Conservation (phyloP, 2,113 vertebrate species). For the Sus scrofa region DNA sequence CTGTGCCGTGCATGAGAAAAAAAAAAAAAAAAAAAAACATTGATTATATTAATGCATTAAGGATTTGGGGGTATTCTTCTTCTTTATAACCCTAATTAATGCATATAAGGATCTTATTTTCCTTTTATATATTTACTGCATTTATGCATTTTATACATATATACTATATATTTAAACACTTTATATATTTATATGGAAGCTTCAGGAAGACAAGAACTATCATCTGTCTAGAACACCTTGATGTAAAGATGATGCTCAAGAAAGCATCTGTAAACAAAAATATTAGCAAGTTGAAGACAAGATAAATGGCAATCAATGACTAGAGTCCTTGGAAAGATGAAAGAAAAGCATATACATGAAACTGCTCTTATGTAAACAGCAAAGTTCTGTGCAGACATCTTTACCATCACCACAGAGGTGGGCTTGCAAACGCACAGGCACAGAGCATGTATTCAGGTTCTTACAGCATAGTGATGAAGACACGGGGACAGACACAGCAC, state of each 20-base stretch:
- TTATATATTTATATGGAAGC: background rate
- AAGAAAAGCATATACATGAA: background rate
- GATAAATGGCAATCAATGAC: background rate
- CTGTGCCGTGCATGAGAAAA: background rate
- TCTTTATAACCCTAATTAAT: background rate
- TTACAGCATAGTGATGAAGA: background rate
- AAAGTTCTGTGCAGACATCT: background rate
- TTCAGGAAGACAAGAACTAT: background rate
- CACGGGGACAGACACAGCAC: accelerated
- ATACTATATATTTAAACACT: too few relatives aligned
- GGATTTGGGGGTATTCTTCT: background rate
- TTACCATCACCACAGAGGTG: background rate
- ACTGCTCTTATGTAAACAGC: background rate
- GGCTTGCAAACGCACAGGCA: accelerated
- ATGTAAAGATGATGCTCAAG: background rate
- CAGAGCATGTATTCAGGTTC: background rate
- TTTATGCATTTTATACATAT: too few relatives aligned
- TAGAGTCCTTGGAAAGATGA: background rate
- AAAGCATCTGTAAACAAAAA: conserved; percentile 11
- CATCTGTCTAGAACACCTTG: background rate
- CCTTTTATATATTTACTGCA: background rate
- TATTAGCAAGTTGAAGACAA: background rate
- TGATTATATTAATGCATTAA: background rate
- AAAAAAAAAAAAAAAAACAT: background rate
- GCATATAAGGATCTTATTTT: background rate